Base-by-base conservation (phyloP, 92 coral and sea anemone genomes). In the Palythoa grandis region DNA sequence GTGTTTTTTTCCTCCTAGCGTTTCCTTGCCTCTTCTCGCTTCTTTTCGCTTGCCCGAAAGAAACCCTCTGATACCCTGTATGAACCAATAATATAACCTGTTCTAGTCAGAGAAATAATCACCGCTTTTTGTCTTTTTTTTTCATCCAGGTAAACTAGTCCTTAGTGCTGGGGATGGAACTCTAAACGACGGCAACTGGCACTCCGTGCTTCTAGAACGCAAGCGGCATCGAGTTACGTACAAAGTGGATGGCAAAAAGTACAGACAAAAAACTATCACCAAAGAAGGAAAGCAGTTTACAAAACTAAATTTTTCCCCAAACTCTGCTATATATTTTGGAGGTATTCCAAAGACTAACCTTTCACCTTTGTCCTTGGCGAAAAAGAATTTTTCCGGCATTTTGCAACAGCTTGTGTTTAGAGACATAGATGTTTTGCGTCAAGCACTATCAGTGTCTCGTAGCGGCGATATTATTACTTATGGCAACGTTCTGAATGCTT, bases 161-260 rank as follows among this genome's bases (percentile, higher is more conserved):
- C 60, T 66, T n/a, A n/a, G 13, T 11, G 48, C 63, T 40, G 61
- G 85, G 20, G 53, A 65, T 8, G 74, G 63, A 48, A 48, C 25
- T 22, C 58, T 80, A 13, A 66, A 50, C 22, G 85, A 80, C 38
- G 75, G 43, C 61, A 80, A 52, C 73, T 80, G 85, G 85, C 85
- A 80, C 65, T 80, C 85, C 20, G 73, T 80, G 61, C 53, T 80
- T 43, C 66, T 80, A 12, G 48, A 65, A 80, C 85, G 85, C 74
- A 80, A 80, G 4, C 7, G 14, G 7, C 14, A 65, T 68, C 85
- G 85, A 52, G 37, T 65, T 1, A 80, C 54, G 14, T 66, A 43
- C 63, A 80, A 80, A 66, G 73, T 80, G 22, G 85, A 80, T 25
- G 74, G 75, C 13, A 50, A 52, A 24, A 65, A 15, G 40, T 78